These are phyloP conservation scores for Merops nubicus DNA, from an alignment of 2,113 vertebrate genomes.

Conservation along the genomic window DNA sequence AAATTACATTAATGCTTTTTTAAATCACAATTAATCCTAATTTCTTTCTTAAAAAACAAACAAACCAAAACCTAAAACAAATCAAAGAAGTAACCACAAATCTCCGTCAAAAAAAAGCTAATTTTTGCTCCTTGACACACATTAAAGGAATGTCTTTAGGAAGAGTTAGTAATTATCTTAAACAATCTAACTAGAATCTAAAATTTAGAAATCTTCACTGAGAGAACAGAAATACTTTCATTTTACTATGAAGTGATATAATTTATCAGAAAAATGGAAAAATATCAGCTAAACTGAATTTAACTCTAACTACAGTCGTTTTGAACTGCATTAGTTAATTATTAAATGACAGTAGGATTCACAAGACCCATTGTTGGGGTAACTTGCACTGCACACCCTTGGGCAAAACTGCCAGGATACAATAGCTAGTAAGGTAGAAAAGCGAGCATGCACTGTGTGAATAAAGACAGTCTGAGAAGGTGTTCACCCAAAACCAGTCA, in stretches of 20 bases:
- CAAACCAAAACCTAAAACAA: not conserved
- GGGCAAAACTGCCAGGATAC: not conserved
- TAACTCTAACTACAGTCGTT: not conserved
- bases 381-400: not conserved
- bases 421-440: not conserved
- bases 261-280: not conserved
- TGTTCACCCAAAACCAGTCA: not conserved
- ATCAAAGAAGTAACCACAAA: not conserved
- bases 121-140: not conserved
- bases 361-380: not conserved
- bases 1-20: not conserved
- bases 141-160: not conserved
- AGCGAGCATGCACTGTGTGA: rapidly evolving
- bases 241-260: not conserved
- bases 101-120: not conserved
- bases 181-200: not conserved
- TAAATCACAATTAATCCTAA: too few relatives aligned
- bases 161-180: not conserved
- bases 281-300: not conserved
- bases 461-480: not conserved
- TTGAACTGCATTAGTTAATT: not conserved
- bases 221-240: not conserved
- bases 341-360: not conserved
- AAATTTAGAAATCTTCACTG: not conserved
- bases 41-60: not conserved